These are phyloP conservation scores for Standfussiana lucernea DNA, from an alignment of 2,888 invertebrate genomes.

Conservation along the genomic window DNA sequence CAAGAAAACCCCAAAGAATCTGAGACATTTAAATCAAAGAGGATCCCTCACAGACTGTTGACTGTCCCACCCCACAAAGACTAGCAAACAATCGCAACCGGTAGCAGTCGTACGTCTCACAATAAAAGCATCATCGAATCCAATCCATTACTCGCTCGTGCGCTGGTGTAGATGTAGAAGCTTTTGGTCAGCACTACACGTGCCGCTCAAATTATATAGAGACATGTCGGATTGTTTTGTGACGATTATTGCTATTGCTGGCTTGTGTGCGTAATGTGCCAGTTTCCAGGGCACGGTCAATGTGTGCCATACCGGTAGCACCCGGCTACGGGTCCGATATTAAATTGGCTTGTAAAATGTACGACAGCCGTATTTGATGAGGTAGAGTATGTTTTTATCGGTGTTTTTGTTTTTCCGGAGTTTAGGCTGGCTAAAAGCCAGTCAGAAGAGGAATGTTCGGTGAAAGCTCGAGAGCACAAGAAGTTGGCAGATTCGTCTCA, in stretches of 20 bases:
- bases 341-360: constrained; percentile 55
- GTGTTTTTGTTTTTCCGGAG: constrained; percentile 5
- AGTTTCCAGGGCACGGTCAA: constrained; percentile 25
- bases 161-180: constrained; percentile 15
- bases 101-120: constrained; percentile 26
- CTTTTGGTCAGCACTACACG: constrained; percentile 52
- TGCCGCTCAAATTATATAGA: constrained; percentile 29
- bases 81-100: constrained; percentile 3
- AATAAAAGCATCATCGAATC: constrained; percentile 32
- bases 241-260: constrained; percentile 9
- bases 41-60: neutral
- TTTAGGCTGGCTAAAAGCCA: neutral
- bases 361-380: constrained; percentile 43
- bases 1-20: neutral
- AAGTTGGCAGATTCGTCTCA: too few species aligned
- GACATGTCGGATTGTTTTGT: constrained; percentile 13
- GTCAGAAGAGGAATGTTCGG: neutral
- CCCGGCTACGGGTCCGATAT: constrained; percentile 35
- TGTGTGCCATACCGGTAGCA: neutral
- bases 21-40: neutral
- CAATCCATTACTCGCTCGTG: constrained; percentile 62
- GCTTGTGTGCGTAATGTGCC: neutral
- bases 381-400: constrained; percentile 10
- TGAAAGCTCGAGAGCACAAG: too few species aligned
- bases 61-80: neutral